Percentiles rank a stretch among this genome's conserved stretches.
These are phyloP conservation scores for Melanotaenia boesemani DNA, from an alignment of 2,797 vertebrate genomes.

Conservation along the genomic window DNA sequence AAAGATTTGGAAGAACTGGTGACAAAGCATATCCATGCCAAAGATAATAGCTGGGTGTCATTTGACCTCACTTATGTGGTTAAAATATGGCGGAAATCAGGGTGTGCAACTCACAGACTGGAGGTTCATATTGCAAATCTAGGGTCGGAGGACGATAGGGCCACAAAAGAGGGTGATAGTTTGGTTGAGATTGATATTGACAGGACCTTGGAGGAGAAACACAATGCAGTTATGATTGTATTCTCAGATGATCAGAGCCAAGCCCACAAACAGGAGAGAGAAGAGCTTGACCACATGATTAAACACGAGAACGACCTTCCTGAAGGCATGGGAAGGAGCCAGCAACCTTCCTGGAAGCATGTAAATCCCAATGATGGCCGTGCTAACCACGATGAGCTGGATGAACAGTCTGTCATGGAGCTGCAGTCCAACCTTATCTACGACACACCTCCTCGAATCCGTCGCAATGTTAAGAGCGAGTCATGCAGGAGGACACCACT, in stretches of 20 bases:
- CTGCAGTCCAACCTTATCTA: conserved; percentile 90
- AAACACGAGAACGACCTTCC: conserved; percentile 81
- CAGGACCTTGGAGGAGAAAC: conserved; percentile 82
- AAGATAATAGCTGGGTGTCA: conserved; percentile 90
- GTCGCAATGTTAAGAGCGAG: conserved; percentile 89
- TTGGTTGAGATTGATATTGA: conserved; percentile 83
- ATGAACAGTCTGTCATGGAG: conserved; percentile 84
- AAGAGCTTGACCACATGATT: conserved; percentile 86
- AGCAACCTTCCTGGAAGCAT: conserved; percentile 45
- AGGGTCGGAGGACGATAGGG: conserved; percentile 49
- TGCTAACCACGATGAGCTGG: conserved; percentile 69
- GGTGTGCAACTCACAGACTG: conserved; percentile 82
- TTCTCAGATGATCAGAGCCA: conserved; percentile 92
- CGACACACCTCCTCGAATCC: conserved; percentile 87
- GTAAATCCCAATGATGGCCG: conserved; percentile 63
- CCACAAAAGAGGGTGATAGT: conserved; percentile 51
- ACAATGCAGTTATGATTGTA: conserved; percentile 89
- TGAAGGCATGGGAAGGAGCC: conserved; percentile 65
- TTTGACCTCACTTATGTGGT: conserved; percentile 91
- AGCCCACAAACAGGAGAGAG: conserved; percentile 79
- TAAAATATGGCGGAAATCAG: conserved; percentile 85
- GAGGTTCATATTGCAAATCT: conserved; percentile 87
- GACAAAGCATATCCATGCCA: conserved; percentile 84
- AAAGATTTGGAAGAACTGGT: conserved; percentile 81
- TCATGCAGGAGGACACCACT: conserved; percentile 91